Percentiles rank a stretch among this genome's conserved stretches.
These are phyloP conservation scores for Eutrigla gurnardus DNA, from an alignment of 2,797 vertebrate species.

Conservation along the genomic window DNA sequence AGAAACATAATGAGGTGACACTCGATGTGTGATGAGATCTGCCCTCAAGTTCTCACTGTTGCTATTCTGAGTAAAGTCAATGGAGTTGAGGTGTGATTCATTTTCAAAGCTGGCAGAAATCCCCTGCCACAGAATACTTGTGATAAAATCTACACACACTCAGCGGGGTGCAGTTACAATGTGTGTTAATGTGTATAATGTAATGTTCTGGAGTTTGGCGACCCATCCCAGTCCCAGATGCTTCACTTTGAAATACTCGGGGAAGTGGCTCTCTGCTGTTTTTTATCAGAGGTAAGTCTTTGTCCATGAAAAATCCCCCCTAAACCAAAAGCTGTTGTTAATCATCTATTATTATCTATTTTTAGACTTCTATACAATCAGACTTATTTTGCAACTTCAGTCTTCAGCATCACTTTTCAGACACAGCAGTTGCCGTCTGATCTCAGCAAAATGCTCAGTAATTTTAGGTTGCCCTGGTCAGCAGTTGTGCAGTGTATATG, in stretches of 20 bases:
- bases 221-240: not conserved
- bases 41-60: slow-evolving; percentile 7
- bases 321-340: no score
- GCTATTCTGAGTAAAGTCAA: slow-evolving; percentile 46
- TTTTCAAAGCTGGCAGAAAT: slow-evolving; percentile 1
- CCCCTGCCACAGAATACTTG: not conserved
- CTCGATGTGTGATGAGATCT: slow-evolving; percentile 17
- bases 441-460: no score
- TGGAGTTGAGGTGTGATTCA: slow-evolving; percentile 21
- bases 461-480: no score
- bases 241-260: no score
- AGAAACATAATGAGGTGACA: slow-evolving; percentile 40
- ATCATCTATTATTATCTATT: no score
- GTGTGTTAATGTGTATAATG: not conserved
- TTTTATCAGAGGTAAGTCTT: no score
- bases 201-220: not conserved
- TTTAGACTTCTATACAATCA: no score
- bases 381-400: no score
- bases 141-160: not conserved
- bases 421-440: no score
- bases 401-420: no score
- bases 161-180: not conserved
- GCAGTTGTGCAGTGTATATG: not conserved
- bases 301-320: no score
- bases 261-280: no score